These are phyloP conservation scores for Percina caprodes DNA, from an alignment of 2,113 vertebrate species.

Conservation along the genomic window DNA sequence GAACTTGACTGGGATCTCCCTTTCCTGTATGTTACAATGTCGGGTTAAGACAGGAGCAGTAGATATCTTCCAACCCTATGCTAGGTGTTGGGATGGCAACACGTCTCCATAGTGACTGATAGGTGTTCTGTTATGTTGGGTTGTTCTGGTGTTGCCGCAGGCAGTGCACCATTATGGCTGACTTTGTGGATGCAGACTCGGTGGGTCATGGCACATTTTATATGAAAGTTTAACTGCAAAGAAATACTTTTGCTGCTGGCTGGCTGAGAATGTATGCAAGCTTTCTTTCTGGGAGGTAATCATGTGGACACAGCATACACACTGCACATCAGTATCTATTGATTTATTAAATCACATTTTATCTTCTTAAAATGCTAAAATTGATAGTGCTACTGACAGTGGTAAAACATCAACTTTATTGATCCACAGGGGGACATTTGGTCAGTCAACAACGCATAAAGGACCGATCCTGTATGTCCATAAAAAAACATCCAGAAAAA, in stretches of 20 bases:
- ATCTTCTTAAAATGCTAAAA: background rate
- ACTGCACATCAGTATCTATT: background rate
- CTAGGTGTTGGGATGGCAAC: background rate
- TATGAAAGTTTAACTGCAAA: background rate
- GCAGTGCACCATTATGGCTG: background rate
- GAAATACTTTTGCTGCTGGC: background rate
- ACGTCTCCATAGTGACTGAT: background rate
- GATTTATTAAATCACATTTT: background rate
- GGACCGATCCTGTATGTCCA: background rate
- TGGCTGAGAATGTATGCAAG: background rate
- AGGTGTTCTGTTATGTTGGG: background rate
- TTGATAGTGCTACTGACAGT: background rate
- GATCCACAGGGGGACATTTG: background rate
- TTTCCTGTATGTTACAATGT: background rate
- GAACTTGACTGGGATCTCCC: background rate
- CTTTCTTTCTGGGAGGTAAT: background rate
- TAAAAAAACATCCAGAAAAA: slow-evolving; percentile 14
- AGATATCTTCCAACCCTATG: background rate
- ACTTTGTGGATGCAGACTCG: background rate
- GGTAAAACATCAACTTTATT: background rate
- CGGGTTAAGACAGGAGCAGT: background rate
- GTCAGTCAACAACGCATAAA: slow-evolving; percentile 16
- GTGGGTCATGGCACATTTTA: background rate
- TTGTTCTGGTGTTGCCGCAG: slow-evolving; percentile 14
- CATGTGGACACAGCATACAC: background rate